Evolutionary conservation across 2,888 invertebrate genomes (phyloP), one percentile per base, ranked within the genome.

Genomic region (Alviniconcha strummeri): DNA sequence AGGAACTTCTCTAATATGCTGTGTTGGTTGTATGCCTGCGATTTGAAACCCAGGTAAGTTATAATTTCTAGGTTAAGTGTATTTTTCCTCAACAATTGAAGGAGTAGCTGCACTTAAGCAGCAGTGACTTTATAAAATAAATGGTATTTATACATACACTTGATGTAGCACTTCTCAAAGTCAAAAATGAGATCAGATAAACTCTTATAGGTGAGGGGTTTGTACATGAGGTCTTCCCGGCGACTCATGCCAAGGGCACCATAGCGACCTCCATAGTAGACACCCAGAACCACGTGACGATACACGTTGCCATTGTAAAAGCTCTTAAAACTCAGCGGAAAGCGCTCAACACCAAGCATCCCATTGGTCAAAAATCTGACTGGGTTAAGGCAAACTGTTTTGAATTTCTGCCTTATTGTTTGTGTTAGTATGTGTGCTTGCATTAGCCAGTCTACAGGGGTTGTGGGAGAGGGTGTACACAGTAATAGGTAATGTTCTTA

Each of bases 221-320:
- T 94, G 85, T 93, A 92, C 93, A 94, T 94, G 83, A 94, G 92
- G 81, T 94, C 92, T 17, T 90, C 89, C 72, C 94, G 86, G 19
- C 94, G 88, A 86, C 94, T 94, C 92, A 94, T 92, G 11, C 94
- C 94, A 36, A 94, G 86, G 8, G 94, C 91, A 17, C 94, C 94
- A 87, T 92, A 94, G 57, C 86, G 83, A 9, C 93, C 93, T 83
- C 89, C 89, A 85, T 91, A 89, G 84, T 91, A 93, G 13, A 94
- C 87, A 1, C 93, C 94, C 11, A 94, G 89, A 5, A 94, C 94
- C 9, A 94, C 93, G 88, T 94, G 94, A 5, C 93, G 89, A 86
- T 93, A 92, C 4, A 88, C 87, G 71, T 90, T 89, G 17, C 92
- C 92, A 77, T 89, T 89, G 84, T 93, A 94, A 15, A 88, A 88